Conservation (phyloP, 2,888 invertebrate genomes). For the Synergus japonicus region DNA sequence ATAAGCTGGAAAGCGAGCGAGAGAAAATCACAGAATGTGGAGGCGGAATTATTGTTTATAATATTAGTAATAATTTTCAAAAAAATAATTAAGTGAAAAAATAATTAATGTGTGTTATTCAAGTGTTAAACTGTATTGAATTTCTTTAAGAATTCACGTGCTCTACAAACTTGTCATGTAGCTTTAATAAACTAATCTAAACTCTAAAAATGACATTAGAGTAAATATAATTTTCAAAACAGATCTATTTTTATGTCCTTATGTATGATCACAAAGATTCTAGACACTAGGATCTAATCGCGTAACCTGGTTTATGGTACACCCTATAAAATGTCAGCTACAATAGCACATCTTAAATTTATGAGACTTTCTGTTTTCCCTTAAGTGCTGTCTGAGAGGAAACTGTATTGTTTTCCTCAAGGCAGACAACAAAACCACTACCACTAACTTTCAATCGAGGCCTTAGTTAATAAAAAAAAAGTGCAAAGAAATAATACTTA, state of each 20-base stretch:
- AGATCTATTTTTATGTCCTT: not conserved
- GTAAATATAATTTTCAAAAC: not conserved
- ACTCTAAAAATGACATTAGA: not conserved
- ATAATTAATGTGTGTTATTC: not conserved
- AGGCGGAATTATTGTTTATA: not conserved
- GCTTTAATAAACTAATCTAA: not conserved
- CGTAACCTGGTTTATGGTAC: slow-evolving; percentile 6
- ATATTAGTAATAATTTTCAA: not conserved
- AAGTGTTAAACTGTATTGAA: not conserved
- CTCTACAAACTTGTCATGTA: not conserved
- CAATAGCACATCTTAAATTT: slow-evolving; percentile 5
- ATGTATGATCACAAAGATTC: not conserved
- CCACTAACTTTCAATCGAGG: no score
- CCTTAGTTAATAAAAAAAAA: no score
- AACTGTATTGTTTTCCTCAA: not conserved
- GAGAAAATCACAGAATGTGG: not conserved
- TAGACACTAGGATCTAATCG: not conserved
- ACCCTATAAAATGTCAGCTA: not conserved
- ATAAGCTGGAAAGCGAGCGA: not conserved
- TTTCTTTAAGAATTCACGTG: not conserved
- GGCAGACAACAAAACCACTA: not conserved
- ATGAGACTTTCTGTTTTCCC: not conserved
- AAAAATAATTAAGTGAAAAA: not conserved
- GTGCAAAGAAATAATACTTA: no score
- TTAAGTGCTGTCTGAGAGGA: not conserved